Evolutionary conservation across 2,113 vertebrate genomes (phyloP).

Genomic region (Sardina pilchardus): DNA sequence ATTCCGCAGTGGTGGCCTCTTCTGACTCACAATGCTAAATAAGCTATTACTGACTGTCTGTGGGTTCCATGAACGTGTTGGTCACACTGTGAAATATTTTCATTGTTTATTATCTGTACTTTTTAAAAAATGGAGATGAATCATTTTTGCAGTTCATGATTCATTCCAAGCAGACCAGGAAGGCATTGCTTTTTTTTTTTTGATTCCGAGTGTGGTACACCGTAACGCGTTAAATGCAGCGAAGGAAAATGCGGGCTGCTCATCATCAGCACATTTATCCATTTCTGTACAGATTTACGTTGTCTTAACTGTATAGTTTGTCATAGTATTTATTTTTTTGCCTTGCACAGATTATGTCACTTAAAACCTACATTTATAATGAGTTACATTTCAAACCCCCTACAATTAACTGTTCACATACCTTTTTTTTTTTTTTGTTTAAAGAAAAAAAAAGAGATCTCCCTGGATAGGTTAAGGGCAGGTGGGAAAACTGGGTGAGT

Average conservation of each 20-base stretch:
- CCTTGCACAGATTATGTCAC: slow-evolving; percentile 36
- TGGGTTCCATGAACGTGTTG: slow-evolving; percentile 30
- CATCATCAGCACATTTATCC: neutral
- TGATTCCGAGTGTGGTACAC: neutral
- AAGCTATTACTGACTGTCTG: slow-evolving; percentile 35
- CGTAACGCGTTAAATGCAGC: neutral
- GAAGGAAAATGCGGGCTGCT: neutral
- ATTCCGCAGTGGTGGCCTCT: neutral
- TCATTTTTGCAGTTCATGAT: neutral
- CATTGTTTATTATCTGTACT: slow-evolving; percentile 23
- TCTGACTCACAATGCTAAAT: slow-evolving; percentile 15
- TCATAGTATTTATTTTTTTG: slow-evolving; percentile 40
- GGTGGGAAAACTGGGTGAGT: neutral
- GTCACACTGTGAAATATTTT: slow-evolving; percentile 45
- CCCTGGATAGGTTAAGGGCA: too few species aligned
- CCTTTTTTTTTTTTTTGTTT: neutral
- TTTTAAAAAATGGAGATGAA: slow-evolving; percentile 14
- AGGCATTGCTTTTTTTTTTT: neutral
- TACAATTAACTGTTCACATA: neutral
- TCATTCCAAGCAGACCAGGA: neutral
- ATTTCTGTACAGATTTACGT: neutral
- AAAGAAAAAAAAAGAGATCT: neutral
- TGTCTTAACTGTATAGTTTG: slow-evolving; percentile 15
- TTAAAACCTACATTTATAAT: slow-evolving; percentile 1
- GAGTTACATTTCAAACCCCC: neutral